These are phyloP conservation scores for Toxostoma redivivum DNA, from an alignment of 2,113 vertebrate species.

Conservation along the genomic window DNA sequence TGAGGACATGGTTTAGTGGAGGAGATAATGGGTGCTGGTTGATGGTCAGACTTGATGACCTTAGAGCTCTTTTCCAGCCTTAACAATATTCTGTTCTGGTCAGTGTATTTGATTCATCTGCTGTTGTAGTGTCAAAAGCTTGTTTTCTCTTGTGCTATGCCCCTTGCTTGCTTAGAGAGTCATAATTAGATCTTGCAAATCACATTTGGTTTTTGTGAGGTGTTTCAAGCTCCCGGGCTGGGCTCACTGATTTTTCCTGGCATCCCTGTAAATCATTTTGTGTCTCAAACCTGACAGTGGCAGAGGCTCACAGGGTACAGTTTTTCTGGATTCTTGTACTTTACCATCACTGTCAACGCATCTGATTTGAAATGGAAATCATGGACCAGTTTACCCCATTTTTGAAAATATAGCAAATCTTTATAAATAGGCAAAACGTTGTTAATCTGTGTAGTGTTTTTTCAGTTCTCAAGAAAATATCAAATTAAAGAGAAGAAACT, in stretches of 20 bases:
- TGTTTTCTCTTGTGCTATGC: accelerated
- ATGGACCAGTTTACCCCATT: background rate
- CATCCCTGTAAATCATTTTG: background rate
- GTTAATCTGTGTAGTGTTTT: background rate
- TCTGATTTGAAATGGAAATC: background rate
- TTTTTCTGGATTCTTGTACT: background rate
- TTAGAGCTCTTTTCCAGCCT: background rate
- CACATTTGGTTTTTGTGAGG: background rate
- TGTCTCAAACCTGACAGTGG: background rate
- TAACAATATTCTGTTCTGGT: background rate
- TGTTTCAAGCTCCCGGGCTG: background rate
- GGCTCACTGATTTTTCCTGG: background rate
- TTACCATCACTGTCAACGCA: background rate
- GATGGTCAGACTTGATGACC: background rate
- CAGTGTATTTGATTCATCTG: background rate
- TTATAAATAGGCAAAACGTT: background rate
- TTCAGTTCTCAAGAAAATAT: background rate
- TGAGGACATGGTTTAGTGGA: background rate
- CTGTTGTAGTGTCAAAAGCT: background rate
- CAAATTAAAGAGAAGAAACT: background rate
- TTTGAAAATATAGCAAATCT: background rate
- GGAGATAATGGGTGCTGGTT: background rate
- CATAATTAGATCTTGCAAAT: background rate
- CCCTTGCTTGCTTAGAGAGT: background rate
- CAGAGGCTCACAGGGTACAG: background rate